Evolutionary conservation across 1,140 invertebrate genomes (phyloP), one percentile per base, ranked within the genome.

Genomic region (Whitmania pigra): DNA sequence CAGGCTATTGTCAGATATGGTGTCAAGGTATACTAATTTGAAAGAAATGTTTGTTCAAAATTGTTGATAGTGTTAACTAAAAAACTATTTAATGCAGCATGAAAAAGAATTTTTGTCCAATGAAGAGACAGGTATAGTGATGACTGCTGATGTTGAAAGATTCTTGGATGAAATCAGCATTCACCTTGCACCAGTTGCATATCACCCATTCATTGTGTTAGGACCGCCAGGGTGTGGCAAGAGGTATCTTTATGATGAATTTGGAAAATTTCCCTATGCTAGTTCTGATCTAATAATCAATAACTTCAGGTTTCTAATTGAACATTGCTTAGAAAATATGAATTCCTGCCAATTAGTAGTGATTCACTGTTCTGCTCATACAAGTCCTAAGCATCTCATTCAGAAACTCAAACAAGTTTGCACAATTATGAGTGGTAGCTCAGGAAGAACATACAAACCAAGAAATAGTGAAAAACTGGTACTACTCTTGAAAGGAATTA

Each of bases 291-390:
- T 49, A 49, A 49, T 11, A 49, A 49, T 49, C 43, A 49, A 49
- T 49, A 17, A 49, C 15, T 49, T 49, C 36, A 87, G 85, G 57
- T 79, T 87, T 74, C 78, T 88, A 74, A 77, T 89, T 63, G 79
- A 87, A 75, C 80, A 87, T 75, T 86, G 86, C 75, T 86, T 88
- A 77, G 81, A 83, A 53, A 81, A 86, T 75, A 78, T 87, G 72
- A 80, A 83, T 17, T 86, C 86, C 67, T 85, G 84, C 20, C 84
- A 89, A 75, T 81, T 90, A 55, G 86, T 88, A 0, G 86, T 85
- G 40, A 86, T 93, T 53, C 86, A 92, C 78, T 93, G 91, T 79
- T 88, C 87, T 75, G 87, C 89, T n/a, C 86, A 89, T 77, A 87
- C 90, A 17, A 86, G 84, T 27, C 88, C 89, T 0, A 79, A 84